Percentiles rank a stretch among this genome's conserved stretches.
phyloP scores from a whole-genome alignment of 1,140 invertebrate species.

The Brachionus rubens region DNA sequence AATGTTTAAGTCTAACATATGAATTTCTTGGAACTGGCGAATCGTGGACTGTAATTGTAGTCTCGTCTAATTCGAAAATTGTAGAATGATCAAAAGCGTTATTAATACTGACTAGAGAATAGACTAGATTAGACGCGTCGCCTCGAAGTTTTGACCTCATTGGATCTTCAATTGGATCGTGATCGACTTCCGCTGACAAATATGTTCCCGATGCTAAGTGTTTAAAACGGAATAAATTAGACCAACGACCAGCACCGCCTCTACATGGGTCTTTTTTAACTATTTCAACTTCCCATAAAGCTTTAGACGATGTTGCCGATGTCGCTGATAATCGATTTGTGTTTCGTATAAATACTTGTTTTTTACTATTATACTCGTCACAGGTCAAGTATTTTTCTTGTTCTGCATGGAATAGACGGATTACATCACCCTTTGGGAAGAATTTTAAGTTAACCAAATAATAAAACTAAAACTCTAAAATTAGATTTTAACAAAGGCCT shows the following conservation, averaged over 20 bases:
- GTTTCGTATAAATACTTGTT: conserved; percentile 63
- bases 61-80: conserved; percentile 89
- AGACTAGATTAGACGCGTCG: conserved; percentile 65
- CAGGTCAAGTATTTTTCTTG: conserved; percentile 98
- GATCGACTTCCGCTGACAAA: conserved; percentile 62
- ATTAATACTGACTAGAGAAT: conserved; percentile 81
- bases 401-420: conserved; percentile 96
- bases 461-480: background rate
- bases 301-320: conserved; percentile 94
- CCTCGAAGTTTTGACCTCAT: conserved; percentile 68
- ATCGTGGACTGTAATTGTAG: conserved; percentile 83
- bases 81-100: conserved; percentile 87
- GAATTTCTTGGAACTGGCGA: conserved; percentile 90
- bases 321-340: conserved; percentile 86
- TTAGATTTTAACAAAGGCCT: background rate
- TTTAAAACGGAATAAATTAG: conserved; percentile 94
- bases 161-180: conserved; percentile 64
- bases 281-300: conserved; percentile 85
- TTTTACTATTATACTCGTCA: conserved; percentile 86
- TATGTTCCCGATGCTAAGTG: conserved; percentile 87
- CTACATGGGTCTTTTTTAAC: conserved; percentile 95
- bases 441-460: background rate
- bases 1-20: conserved; percentile 84
- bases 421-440: conserved; percentile 72
- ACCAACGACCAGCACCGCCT: conserved; percentile 96